Conservation (phyloP, 2,113 vertebrate genomes). For the Urocolius indicus region DNA sequence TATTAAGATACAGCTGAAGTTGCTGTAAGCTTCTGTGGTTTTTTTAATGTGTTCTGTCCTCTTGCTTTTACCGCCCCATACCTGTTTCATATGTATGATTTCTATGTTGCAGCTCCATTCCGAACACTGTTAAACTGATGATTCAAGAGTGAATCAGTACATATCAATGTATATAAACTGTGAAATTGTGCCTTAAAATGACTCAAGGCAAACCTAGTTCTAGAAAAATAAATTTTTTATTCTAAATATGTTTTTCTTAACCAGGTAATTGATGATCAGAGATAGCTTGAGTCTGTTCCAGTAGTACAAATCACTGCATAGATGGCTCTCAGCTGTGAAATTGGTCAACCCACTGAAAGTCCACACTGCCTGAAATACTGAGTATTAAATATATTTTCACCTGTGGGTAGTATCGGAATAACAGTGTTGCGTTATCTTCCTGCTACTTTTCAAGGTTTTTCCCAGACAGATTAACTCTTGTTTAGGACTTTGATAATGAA, state of each 20-base stretch:
- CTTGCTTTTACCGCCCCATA: not conserved
- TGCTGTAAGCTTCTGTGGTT: not conserved
- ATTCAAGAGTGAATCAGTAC: not conserved
- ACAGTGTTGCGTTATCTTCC: not conserved
- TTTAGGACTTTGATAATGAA: not conserved
- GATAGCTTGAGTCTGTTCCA: not conserved
- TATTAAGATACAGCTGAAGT: not conserved
- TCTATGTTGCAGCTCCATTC: not conserved
- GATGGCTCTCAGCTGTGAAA: conserved; percentile 4
- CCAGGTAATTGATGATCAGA: conserved; percentile 2
- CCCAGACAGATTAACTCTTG: not conserved
- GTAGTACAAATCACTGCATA: not conserved
- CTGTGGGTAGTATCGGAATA: not conserved
- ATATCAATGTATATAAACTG: not conserved
- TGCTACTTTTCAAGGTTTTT: not conserved
- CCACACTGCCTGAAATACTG: not conserved
- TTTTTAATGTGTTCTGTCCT: not conserved
- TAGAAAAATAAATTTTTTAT: not conserved
- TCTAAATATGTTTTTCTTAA: not conserved
- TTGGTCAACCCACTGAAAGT: not conserved
- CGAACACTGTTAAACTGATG: not conserved
- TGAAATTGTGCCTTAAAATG: not conserved
- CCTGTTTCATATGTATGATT: not conserved
- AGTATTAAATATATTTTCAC: not conserved
- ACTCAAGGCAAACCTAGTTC: not conserved